Conservation (phyloP, 1,140 invertebrate genomes). For the Wiebesia pumilae region DNA sequence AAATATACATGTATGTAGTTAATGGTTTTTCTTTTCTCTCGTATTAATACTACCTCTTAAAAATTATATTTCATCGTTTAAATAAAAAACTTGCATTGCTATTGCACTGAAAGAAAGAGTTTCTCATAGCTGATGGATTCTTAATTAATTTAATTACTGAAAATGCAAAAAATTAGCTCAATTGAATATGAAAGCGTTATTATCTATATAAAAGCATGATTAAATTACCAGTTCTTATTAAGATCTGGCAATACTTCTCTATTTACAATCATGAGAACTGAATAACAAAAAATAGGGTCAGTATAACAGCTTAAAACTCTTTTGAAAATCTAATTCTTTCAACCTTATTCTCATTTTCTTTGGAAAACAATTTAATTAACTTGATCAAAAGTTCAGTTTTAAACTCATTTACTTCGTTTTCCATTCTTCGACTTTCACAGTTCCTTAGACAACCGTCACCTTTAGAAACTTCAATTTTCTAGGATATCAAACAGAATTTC, state of each 20-base stretch:
- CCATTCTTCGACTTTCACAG: neutral
- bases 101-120: neutral
- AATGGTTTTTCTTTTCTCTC: too few relatives aligned
- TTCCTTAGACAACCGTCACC: neutral
- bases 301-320: neutral
- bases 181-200: neutral
- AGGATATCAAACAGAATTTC: neutral
- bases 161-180: neutral
- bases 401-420: neutral
- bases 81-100: too few relatives aligned
- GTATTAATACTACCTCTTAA: too few relatives aligned
- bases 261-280: neutral
- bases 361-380: constrained; percentile 27
- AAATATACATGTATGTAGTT: too few relatives aligned
- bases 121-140: neutral
- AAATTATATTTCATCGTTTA: too few relatives aligned
- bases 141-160: neutral
- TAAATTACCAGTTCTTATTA: neutral
- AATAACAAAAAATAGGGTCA: neutral
- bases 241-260: neutral
- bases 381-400: constrained; percentile 6
- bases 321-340: neutral
- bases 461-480: constrained; percentile 15
- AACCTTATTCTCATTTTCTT: neutral
- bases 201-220: neutral